Base-by-base conservation (phyloP, 1,140 invertebrate species). In the Samia ricini region DNA sequence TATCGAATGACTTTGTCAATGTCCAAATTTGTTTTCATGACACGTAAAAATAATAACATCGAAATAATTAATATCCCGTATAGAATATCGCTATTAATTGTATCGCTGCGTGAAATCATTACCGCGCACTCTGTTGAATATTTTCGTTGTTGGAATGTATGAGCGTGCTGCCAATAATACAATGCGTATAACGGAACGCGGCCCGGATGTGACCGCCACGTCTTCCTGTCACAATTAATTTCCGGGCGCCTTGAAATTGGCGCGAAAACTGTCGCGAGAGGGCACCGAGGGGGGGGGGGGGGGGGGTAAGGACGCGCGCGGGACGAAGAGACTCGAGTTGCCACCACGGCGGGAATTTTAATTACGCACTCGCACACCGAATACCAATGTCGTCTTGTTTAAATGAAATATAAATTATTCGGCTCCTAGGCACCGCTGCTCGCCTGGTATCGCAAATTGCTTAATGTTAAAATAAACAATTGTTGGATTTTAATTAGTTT, bases 201-300 rank as follows among this genome's bases (percentile, higher is more conserved):
- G 74, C 66, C 66, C 85, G 86, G 85, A 88, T 88, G 84, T 86
- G 82, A 83, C 85, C 85, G 77, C 74, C 74, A 79, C 85, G 85
- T 90, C 88, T 88, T 88, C 83, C 85, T 90, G 85, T 88, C 88
- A 90, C 88, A 88, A 90, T 90, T 90, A 90, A 90, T 90, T 90
- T 88, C 85, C 85, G 85, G 83, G 76, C 74, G 82, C 83, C 85
- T 83, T 85, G 85, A 86, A 90, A 90, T 88, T 90, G 88, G 88
- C 88, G 88, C 88, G 88, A 90, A 90, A 90, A 90, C 79, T 86
- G 87, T 88, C 81, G 85, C 82, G 78, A 72, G 70, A 79, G 77
- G 68, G 71, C 70, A 71, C 74, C 66, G 71, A 64, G 68, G 70
- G 58, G 66, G n/a, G n/a, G 66, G 68, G 19, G 51, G 23, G 8